phyloP scores from a whole-genome alignment of 1,140 invertebrate genomes.

The Dendrolimus punctatus region DNA sequence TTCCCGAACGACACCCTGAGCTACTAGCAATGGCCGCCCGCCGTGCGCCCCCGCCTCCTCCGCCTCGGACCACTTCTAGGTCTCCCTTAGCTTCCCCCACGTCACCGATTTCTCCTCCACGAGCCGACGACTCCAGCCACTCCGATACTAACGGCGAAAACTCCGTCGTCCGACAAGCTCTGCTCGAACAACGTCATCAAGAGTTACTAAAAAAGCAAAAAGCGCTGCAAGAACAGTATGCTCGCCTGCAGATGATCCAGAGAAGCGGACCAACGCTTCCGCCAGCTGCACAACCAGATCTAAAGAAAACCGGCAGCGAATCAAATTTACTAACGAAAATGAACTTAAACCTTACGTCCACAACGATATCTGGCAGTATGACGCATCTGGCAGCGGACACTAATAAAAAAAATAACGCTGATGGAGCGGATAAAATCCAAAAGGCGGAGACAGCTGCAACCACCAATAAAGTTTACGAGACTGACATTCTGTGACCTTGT shows the following conservation, averaged over 20 bases:
- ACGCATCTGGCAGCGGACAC: constrained; percentile 48
- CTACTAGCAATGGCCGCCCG: constrained; percentile 78
- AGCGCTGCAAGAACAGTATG: constrained; percentile 90
- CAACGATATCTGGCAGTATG: constrained; percentile 53
- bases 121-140: constrained; percentile 42
- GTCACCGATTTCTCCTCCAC: constrained; percentile 39
- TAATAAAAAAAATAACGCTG: constrained; percentile 17
- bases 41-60: constrained; percentile 88
- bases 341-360: constrained; percentile 77
- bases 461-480: constrained; percentile 86
- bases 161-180: constrained; percentile 79
- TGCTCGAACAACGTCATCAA: constrained; percentile 87
- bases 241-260: constrained; percentile 87
- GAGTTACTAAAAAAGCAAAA: constrained; percentile 89
- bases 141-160: constrained; percentile 40
- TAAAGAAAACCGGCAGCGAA: constrained; percentile 93
- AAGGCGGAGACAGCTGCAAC: constrained; percentile 29
- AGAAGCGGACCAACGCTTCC: constrained; percentile 79
- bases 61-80: constrained; percentile 86
- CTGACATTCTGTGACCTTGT: constrained; percentile 85
- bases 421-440: background rate
- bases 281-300: constrained; percentile 74
- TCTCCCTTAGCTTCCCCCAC: constrained; percentile 87
- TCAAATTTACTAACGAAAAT: constrained; percentile 90
- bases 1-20: constrained; percentile 85